Conservation (phyloP, 1,140 invertebrate species). For the Ganaspis sp. region DNA sequence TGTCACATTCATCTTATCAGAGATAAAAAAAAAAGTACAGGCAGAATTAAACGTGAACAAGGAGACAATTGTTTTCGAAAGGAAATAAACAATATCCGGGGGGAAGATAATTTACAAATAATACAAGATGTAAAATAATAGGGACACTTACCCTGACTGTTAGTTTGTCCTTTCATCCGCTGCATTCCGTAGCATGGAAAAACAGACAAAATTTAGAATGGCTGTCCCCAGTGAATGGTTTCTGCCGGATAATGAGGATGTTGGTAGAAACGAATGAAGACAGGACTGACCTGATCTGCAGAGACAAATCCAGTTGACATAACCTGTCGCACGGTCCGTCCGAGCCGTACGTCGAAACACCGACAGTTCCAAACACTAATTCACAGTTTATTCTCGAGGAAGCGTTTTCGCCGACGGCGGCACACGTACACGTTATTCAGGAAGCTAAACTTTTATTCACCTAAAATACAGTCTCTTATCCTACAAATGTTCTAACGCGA, state of each 20-base stretch:
- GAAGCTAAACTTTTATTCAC: slow-evolving; percentile 29
- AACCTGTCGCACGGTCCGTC: slow-evolving; percentile 66
- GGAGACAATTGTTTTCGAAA: neutral
- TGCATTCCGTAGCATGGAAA: slow-evolving; percentile 79
- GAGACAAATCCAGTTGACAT: slow-evolving; percentile 75
- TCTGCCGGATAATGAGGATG: slow-evolving; percentile 49
- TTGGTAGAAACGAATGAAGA: slow-evolving; percentile 48
- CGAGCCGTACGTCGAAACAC: slow-evolving; percentile 47
- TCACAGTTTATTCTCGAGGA: slow-evolving; percentile 20
- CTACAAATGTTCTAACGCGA: slow-evolving; percentile 48
- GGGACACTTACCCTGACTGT: slow-evolving; percentile 74
- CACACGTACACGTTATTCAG: slow-evolving; percentile 39
- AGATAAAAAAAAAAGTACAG: neutral
- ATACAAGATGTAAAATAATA: slow-evolving; percentile 33
- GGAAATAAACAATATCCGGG: slow-evolving; percentile 30
- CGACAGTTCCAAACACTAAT: slow-evolving; percentile 25
- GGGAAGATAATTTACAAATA: slow-evolving; percentile 35
- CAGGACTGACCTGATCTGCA: slow-evolving; percentile 73
- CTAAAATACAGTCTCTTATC: slow-evolving; percentile 47
- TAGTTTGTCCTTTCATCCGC: slow-evolving; percentile 94
- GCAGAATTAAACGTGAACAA: neutral
- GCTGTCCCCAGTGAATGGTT: slow-evolving; percentile 58
- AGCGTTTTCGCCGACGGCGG: slow-evolving; percentile 44
- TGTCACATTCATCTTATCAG: slow-evolving; percentile 9
- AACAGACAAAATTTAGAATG: slow-evolving; percentile 71